Evolutionary conservation across 2,797 vertebrate species (phyloP).

Genomic region (Melanotaenia pygmaea): DNA sequence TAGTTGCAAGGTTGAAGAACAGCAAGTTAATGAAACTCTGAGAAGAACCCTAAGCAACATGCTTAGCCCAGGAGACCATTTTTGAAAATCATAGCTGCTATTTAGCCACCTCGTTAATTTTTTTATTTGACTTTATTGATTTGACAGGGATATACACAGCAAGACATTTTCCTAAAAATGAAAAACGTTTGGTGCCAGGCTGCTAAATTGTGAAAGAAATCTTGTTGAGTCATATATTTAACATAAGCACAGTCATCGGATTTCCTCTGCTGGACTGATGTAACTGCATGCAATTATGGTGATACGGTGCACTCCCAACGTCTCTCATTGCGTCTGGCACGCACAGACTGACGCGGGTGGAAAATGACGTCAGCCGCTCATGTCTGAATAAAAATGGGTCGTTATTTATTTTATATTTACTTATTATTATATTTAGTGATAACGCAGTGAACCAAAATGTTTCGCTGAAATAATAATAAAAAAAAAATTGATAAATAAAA

Average conservation of each 20-base stretch:
- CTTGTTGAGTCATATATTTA: neutral
- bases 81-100: neutral
- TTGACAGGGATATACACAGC: neutral
- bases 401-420: neutral
- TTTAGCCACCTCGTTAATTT: neutral
- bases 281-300: conserved; percentile 2
- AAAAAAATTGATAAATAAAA: too few species aligned
- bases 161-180: too few species aligned
- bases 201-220: neutral
- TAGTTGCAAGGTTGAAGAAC: too few species aligned
- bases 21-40: too few species aligned
- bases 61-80: neutral
- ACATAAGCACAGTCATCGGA: neutral
- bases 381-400: conserved; percentile 14
- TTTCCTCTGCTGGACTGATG: conserved; percentile 1
- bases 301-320: neutral
- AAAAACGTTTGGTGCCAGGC: too few species aligned
- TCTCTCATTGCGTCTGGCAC: conserved; percentile 6
- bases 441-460: neutral
- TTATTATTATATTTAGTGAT: neutral
- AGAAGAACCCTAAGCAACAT: too few species aligned
- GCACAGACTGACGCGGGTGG: conserved; percentile 1
- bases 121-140: too few species aligned
- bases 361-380: conserved; percentile 31
- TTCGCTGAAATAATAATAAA: too few species aligned